A percentile compares a stretch with the other conserved stretches of the same genome.
phyloP scores from a whole-genome alignment of 1,140 invertebrate species.

The Zaprionus gabonicus region DNA sequence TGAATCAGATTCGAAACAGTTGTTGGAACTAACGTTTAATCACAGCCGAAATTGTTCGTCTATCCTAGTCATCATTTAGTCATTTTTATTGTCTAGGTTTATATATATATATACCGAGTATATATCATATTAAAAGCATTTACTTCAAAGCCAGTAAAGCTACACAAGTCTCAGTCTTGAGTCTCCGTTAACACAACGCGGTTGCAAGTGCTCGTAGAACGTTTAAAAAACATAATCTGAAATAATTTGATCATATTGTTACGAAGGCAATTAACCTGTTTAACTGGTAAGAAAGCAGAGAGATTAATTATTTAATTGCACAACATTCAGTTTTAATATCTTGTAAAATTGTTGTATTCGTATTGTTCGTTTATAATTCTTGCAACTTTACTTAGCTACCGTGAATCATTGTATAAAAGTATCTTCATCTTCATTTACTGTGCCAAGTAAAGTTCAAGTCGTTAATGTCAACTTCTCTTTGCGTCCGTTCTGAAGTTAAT shows the following conservation, averaged over 20 bases:
- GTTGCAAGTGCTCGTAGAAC: neutral
- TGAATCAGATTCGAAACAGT: neutral
- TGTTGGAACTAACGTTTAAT: neutral
- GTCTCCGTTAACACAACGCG: neutral
- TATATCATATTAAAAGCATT: neutral
- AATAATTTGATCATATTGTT: neutral
- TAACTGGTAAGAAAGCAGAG: neutral
- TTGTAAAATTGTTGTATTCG: neutral
- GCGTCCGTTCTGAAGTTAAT: conserved; percentile 31
- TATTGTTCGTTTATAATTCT: neutral
- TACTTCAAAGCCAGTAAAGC: neutral
- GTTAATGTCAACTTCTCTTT: conserved; percentile 14
- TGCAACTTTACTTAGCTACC: neutral
- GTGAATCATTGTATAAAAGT: neutral
- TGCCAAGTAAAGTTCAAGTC: conserved; percentile 3
- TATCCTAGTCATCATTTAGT: neutral
- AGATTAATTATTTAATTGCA: neutral
- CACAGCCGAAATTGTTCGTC: neutral
- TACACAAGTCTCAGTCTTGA: neutral
- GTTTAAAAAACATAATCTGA: neutral
- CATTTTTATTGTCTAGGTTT: neutral
- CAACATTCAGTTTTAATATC: neutral
- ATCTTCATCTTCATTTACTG: neutral
- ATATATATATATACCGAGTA: neutral
- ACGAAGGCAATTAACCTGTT: neutral